phyloP scores from a whole-genome alignment of 1,140 invertebrate genomes.

The Harlomillsia oculata region DNA sequence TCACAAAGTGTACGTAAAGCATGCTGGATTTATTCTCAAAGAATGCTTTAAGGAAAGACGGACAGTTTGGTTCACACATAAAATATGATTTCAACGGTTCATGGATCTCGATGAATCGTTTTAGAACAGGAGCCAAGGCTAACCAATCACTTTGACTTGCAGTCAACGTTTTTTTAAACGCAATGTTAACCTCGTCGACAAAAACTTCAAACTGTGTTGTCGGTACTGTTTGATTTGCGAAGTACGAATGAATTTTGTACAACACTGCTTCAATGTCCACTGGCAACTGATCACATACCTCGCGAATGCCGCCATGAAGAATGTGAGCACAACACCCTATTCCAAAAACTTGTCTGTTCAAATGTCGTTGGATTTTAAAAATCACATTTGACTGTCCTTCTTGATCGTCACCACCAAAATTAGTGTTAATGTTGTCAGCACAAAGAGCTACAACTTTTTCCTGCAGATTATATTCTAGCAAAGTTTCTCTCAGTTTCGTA shows the following conservation, averaged over 20 bases:
- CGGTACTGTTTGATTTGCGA: slow-evolving; percentile 37
- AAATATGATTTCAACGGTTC: neutral
- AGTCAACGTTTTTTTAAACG: neutral
- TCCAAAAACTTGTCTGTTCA: slow-evolving; percentile 27
- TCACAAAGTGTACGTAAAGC: neutral
- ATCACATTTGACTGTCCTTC: neutral
- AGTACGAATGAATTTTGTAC: slow-evolving; percentile 37
- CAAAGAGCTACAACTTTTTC: neutral
- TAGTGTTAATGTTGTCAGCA: slow-evolving; percentile 9
- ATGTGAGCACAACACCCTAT: slow-evolving; percentile 37
- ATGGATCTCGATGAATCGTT: neutral
- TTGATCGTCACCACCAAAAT: neutral
- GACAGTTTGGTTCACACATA: neutral
- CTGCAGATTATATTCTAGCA: neutral
- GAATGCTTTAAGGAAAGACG: neutral
- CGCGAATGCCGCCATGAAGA: slow-evolving; percentile 38
- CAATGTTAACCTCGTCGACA: neutral
- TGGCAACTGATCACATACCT: slow-evolving; percentile 35
- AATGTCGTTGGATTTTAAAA: neutral
- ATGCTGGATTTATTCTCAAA: neutral
- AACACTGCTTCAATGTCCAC: slow-evolving; percentile 36
- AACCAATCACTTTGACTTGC: neutral
- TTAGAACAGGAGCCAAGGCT: neutral
- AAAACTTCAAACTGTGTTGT: slow-evolving; percentile 28
- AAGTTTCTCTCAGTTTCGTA: neutral